Base-by-base conservation (phyloP, 35 echinoderm and acorn worm species). In the Holothuria glaberrima region DNA sequence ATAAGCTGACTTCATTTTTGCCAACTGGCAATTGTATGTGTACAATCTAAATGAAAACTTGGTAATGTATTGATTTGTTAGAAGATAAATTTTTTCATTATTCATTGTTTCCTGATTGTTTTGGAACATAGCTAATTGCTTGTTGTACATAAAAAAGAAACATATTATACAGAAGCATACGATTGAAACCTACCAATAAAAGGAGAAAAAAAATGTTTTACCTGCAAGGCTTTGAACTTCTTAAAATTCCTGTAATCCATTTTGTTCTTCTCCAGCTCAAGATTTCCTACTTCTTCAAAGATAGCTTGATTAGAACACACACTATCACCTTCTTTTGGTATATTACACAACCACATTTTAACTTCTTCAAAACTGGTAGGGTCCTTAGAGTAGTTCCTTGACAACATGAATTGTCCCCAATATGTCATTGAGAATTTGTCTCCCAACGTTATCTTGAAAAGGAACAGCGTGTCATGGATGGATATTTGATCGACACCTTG, bases 371-470 rank as follows among this genome's bases (percentile, higher is more conserved):
- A 98, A n/a, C 45, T 81, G 22, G 94, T 83, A 28, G 84, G 80
- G 1, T 95, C 90, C 18, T 93, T 94, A 20, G 87, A 90, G 41
- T 79, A 86, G 25, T 91, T 54, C 12, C 96, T 50, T 2, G 93
- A 90, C 30, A 95, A 62, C 73, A 98, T 62, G 79, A 98, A 98
- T 25, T 84, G 75, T 24, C 92, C 76, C 96, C 96, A 98, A 13
- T 94, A 90, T 22, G 48, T 21, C 74, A 92, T 90, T 13, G 96
- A 90, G 73, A 98, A 98, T 21, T 93, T 84, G n/a, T 98, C 93
- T 57, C 94, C 90, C 50, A 95, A 93, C 0, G 93, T 98, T 29
- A 93, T 90, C 85, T 90, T 98, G 82, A 98, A 93, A 46, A 98
- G 86, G 57, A 98, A 88, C 88, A 98, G 67, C 16, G 93, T 80